Conservation (phyloP, 2,113 vertebrate genomes). For the Aspidoscelis tigris region DNA sequence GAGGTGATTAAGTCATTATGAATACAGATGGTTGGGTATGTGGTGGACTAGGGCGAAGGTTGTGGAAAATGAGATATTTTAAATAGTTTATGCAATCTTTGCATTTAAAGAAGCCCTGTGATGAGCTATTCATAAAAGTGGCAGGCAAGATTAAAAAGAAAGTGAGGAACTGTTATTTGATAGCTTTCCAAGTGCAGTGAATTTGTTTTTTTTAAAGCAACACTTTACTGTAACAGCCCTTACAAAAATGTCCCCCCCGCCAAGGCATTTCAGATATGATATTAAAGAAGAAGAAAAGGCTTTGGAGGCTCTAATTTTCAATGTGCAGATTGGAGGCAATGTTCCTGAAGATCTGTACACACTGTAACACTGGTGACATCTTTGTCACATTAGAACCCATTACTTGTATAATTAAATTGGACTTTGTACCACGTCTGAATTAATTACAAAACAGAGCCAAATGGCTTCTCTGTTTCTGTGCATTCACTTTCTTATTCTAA, state of each 20-base stretch:
- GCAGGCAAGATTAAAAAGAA: background rate
- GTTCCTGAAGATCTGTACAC: background rate
- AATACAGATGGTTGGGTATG: no score
- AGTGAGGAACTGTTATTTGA: background rate
- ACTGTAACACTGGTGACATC: background rate
- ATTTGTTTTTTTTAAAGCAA: no score
- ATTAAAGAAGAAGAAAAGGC: no score
- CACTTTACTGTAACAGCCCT: no score
- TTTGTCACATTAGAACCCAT: background rate
- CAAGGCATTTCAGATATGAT: background rate
- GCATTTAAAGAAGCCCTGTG: background rate
- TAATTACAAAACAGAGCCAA: slow-evolving; percentile 7
- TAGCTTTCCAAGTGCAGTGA: background rate
- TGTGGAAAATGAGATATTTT: no score
- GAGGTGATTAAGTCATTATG: no score
- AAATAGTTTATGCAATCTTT: no score
- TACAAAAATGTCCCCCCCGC: background rate
- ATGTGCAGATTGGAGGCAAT: background rate
- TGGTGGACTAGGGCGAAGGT: no score
- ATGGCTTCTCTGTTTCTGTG: background rate
- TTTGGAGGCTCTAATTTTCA: no score
- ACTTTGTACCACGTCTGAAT: background rate
- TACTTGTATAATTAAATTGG: background rate
- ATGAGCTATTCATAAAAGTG: background rate
- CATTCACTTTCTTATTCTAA: background rate